These are phyloP conservation scores for Chrysina gloriosa DNA, from an alignment of 2,888 invertebrate species.

Conservation along the genomic window DNA sequence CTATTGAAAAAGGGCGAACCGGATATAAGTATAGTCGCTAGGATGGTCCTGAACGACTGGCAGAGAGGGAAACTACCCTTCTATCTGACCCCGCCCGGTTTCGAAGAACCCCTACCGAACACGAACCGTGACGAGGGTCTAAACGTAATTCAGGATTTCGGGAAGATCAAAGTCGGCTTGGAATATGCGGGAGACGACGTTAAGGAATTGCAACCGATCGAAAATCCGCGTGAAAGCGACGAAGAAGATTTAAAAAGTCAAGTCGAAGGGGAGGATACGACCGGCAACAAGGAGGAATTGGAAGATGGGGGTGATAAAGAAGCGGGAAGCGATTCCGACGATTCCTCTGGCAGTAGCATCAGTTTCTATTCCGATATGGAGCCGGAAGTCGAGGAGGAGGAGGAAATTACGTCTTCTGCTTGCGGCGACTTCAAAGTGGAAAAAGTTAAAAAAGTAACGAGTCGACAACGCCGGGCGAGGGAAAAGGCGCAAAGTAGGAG, in stretches of 20 bases:
- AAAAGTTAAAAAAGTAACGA: conserved; percentile 72
- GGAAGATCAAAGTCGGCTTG: conserved; percentile 79
- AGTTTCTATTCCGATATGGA: conserved; percentile 78
- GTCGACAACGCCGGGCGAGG: conserved; percentile 80
- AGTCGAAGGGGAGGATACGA: conserved; percentile 59
- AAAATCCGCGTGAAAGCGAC: conserved; percentile 50
- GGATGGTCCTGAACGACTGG: conserved; percentile 98
- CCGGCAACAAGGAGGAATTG: conserved; percentile 37
- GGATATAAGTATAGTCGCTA: conserved; percentile 87
- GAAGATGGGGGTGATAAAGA: conserved; percentile 36
- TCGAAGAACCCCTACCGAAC: conserved; percentile 73
- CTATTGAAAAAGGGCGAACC: conserved; percentile 97
- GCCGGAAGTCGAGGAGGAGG: conserved; percentile 67
- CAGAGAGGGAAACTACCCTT: conserved; percentile 97
- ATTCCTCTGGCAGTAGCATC: conserved; percentile 68
- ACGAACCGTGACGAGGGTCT: conserved; percentile 64
- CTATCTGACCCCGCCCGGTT: conserved; percentile 89
- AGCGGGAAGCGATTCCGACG: conserved; percentile 51
- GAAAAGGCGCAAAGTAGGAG: conserved; percentile 81
- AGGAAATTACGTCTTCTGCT: conserved; percentile 59
- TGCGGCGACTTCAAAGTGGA: conserved; percentile 68
- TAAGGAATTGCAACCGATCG: conserved; percentile 68
- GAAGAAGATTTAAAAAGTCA: conserved; percentile 61
- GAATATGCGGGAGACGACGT: conserved; percentile 67
- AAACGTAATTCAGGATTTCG: conserved; percentile 81